phyloP scores from a whole-genome alignment of 2,888 invertebrate species.

The Archips crataeganus region DNA sequence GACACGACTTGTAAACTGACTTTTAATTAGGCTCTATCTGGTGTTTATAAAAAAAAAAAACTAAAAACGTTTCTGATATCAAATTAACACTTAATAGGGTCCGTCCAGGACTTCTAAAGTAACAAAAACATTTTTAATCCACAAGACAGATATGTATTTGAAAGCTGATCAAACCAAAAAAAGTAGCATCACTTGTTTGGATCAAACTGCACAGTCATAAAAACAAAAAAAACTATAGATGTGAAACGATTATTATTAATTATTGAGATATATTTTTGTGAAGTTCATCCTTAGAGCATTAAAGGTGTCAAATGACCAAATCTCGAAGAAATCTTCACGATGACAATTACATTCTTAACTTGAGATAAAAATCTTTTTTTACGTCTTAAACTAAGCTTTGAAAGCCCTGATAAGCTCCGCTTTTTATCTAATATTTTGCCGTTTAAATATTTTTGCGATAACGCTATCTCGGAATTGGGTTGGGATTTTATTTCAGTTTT shows the following conservation, averaged over 20 bases:
- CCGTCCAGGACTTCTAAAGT: no score
- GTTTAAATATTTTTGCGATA: conserved; percentile 25
- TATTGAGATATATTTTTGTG: not conserved
- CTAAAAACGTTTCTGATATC: no score
- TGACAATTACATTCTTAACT: conserved; percentile 23
- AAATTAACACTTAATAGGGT: no score
- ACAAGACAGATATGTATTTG: no score
- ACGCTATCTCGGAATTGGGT: conserved; percentile 11
- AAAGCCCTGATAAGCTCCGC: conserved; percentile 35
- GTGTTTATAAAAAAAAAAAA: no score
- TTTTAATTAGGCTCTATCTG: no score
- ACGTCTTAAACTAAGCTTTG: conserved; percentile 13
- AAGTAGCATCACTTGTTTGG: not conserved
- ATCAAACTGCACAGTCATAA: conserved; percentile 25
- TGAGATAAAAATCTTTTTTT: conserved; percentile 16
- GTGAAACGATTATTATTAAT: conserved; percentile 20
- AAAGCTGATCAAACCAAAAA: no score
- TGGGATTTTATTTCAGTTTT: conserved; percentile 5
- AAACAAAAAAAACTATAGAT: conserved; percentile 28
- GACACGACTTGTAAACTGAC: no score
- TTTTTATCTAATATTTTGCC: conserved; percentile 36
- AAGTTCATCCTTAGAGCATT: conserved; percentile 3
- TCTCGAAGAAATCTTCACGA: conserved; percentile 8
- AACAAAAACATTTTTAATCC: no score
- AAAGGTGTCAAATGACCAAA: conserved; percentile 23